Percentiles rank a stretch among this genome's conserved stretches.
Conservation (phyloP, 2,113 vertebrate genomes). For the Geococcyx californianus region DNA sequence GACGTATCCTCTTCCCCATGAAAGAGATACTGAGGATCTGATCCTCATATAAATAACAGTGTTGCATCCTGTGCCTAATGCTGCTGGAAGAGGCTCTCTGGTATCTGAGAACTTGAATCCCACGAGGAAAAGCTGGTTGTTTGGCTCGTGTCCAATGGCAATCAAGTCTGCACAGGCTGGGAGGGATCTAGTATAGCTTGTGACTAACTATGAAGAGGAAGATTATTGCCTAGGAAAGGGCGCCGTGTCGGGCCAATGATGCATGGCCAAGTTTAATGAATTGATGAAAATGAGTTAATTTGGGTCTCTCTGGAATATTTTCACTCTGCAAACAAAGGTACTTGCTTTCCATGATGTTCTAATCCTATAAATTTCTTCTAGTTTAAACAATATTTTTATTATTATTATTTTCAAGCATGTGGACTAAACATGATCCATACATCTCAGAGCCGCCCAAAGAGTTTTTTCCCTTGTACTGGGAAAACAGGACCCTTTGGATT, state of each 20-base stretch:
- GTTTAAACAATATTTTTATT: conserved; percentile 29
- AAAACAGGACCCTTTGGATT: conserved; percentile 11
- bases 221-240: conserved; percentile 23
- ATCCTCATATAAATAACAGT: background rate
- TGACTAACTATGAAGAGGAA: background rate
- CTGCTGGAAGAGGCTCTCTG: background rate
- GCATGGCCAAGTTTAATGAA: conserved; percentile 18
- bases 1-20: background rate
- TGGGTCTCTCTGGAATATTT: conserved; percentile 11
- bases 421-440: conserved; percentile 65
- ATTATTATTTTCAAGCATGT: conserved; percentile 43
- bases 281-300: conserved; percentile 34
- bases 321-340: conserved; percentile 4
- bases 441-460: background rate
- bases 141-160: conserved; percentile 1
- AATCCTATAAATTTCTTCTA: conserved; percentile 50
- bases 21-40: background rate
- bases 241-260: background rate
- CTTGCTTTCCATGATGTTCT: conserved; percentile 20
- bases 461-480: background rate
- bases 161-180: background rate
- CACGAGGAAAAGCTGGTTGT: background rate
- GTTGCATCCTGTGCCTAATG: background rate
- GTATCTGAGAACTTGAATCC: background rate
- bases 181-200: background rate